Conservation (phyloP, 2,888 invertebrate species). For the Latrodectus elegans region DNA sequence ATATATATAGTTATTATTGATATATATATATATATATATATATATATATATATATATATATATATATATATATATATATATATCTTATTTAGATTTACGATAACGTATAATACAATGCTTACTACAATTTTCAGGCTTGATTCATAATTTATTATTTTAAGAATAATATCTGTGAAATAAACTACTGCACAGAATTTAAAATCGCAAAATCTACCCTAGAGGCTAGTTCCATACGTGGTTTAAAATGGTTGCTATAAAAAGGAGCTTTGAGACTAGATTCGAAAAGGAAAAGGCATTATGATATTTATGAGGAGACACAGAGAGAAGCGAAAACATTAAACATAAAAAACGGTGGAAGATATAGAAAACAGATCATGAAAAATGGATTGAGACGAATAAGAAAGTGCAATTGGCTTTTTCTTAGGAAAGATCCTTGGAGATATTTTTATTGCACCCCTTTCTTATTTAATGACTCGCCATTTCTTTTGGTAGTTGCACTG, state of each 20-base stretch:
- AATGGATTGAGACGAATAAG: slow-evolving; percentile 24
- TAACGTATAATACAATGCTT: no score
- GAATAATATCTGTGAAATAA: no score
- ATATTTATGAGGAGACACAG: neutral
- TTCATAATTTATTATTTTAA: no score
- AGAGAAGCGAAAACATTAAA: slow-evolving; percentile 1
- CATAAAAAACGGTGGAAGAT: neutral
- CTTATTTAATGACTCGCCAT: slow-evolving; percentile 16
- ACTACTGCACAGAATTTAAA: no score
- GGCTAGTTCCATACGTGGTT: neutral
- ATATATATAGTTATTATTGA: no score
- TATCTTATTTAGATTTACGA: no score
- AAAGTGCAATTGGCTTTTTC: neutral
- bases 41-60: no score
- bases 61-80: no score
- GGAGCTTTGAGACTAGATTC: neutral
- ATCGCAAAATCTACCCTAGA: no score
- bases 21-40: no score
- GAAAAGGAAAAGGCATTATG: neutral
- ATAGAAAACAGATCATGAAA: slow-evolving; percentile 46
- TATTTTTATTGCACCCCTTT: slow-evolving; percentile 14
- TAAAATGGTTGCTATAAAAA: neutral
- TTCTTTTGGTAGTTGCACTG: neutral
- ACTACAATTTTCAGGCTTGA: no score
- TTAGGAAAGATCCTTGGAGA: neutral